Percentiles rank a stretch among this genome's conserved stretches.
These are phyloP conservation scores for Acanthornis magna DNA, from an alignment of 2,797 vertebrate species.

Conservation along the genomic window DNA sequence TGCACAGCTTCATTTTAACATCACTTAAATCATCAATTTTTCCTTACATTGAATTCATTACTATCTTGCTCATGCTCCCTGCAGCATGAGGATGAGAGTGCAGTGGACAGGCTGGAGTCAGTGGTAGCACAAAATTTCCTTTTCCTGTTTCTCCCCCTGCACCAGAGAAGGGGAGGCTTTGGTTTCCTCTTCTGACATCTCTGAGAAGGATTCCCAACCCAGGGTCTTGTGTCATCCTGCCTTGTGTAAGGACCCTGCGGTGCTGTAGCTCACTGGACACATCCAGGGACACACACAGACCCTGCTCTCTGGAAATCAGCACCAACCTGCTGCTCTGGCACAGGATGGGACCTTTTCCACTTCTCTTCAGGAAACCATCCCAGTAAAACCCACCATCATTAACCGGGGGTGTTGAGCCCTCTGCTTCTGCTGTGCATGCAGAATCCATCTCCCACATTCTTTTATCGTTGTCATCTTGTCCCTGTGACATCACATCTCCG, in stretches of 20 bases:
- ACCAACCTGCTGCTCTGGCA: neutral
- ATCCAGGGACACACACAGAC: neutral
- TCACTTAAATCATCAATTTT: neutral
- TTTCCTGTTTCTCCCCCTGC: accelerated
- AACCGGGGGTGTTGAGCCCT: neutral
- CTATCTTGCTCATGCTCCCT: neutral
- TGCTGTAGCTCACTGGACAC: neutral
- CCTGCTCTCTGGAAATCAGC: neutral
- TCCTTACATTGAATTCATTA: neutral
- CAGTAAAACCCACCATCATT: neutral
- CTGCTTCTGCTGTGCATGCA: neutral
- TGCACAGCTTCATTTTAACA: neutral
- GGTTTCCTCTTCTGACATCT: neutral
- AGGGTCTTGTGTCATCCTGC: too few species aligned
- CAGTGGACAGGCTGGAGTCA: neutral
- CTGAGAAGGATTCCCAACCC: neutral
- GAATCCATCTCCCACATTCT: neutral
- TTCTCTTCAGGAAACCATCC: neutral
- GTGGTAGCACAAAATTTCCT: neutral
- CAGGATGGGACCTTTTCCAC: neutral
- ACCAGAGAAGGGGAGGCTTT: neutral
- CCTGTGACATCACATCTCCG: too few species aligned
- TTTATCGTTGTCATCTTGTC: too few species aligned
- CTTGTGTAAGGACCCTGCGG: neutral
- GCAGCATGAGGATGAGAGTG: neutral